Evolutionary conservation across 2,888 invertebrate species (phyloP).

Genomic region (Limenitis camilla): DNA sequence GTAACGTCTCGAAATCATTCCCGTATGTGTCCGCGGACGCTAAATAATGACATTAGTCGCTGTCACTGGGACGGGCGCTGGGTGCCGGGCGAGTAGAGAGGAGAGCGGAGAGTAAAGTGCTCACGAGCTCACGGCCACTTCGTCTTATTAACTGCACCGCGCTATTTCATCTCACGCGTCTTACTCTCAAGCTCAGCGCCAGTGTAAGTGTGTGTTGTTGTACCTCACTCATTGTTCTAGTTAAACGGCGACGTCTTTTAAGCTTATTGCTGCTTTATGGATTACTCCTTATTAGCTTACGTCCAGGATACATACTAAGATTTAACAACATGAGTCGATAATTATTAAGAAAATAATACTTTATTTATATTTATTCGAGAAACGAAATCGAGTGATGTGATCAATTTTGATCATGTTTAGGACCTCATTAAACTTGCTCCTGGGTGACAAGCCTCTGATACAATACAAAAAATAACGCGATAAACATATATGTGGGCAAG

Average conservation of each 20-base stretch:
- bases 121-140: constrained; percentile 28
- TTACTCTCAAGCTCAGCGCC: background rate
- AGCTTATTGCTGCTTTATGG: background rate
- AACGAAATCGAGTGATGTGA: no score
- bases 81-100: constrained; percentile 22
- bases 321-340: no score
- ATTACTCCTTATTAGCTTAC: no score
- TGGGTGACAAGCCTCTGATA: no score
- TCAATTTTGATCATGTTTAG: no score
- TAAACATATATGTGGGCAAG: no score
- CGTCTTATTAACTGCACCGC: constrained; percentile 37
- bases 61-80: constrained; percentile 34
- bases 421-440: no score
- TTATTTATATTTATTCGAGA: no score
- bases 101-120: no score
- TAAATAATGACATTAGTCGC: constrained; percentile 57
- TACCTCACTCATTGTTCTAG: background rate
- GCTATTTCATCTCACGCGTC: constrained; percentile 18
- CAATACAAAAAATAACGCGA: no score
- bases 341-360: no score
- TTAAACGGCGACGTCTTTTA: background rate
- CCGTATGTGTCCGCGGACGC: constrained; percentile 15
- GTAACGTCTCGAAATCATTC: background rate
- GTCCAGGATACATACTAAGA: no score
- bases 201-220: constrained; percentile 3